Evolutionary conservation across 2,797 vertebrate genomes (phyloP), one percentile per base, ranked within the genome.

Genomic region (Falco columbarius): DNA sequence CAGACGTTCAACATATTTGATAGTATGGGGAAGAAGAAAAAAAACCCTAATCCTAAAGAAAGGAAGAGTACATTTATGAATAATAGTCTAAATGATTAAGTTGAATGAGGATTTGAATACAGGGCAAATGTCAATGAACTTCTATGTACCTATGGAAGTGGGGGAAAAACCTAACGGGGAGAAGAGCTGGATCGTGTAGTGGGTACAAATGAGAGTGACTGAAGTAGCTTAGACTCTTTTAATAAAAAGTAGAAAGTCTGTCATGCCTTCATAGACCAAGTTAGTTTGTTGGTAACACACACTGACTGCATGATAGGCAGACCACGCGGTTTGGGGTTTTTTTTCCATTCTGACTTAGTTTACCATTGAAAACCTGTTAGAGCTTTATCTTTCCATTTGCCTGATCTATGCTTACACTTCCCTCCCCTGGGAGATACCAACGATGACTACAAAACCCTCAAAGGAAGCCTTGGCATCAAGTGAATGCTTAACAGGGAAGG

Each of bases 291-390:
- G 38, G 49, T 85, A 96, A 92, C 49, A 79, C 11, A 89, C 18
- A 73, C 15, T 34, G 81, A 92, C 75, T 47, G 65, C 58, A 66
- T 66, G 46, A 85, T 18, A 92, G 72, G 79, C 51, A 82, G 68
- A 84, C 73, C 40, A 72, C 7, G 8, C 75, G 34, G 2, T 4
- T 22, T 80, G 14, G 15, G 11, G 4, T 11, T 58, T 77, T 91
- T 52, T 52, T 71, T 65, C 68, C 86, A 89, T 89, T 95, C 66
- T 91, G 75, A 82, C 51, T 95, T 93, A 74, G 44, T n/a, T 96
- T 46, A 82, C 71, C 90, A 95, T 90, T 94, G 96, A 96, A 96
- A 96, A 80, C 55, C 55, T 92, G 51, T 13, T 75, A 26, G 63
- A 77, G 36, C 81, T 97, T 93, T 90, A 81, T 72, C 79, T 86